Base-by-base conservation (phyloP, 2,888 invertebrate genomes). In the Crepidodera aurea region DNA sequence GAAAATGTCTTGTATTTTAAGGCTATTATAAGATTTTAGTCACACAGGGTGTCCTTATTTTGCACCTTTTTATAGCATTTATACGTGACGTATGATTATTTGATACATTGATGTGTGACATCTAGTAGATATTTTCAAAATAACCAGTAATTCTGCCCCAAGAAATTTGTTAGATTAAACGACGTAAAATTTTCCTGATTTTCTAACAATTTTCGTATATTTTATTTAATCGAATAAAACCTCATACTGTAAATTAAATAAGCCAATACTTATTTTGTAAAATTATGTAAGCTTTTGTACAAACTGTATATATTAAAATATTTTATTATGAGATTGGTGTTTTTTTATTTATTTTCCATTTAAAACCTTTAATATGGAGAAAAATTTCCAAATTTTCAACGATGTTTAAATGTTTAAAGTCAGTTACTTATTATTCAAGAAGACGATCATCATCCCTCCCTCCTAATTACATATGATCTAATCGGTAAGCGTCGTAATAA, bases 261-360 rank as follows among this genome's bases (percentile, higher is more conserved):
- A 72, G 75, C 69, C 69, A 66, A 69, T 69, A 66, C 64, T 66
- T 69, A 70, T 69, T 48, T 73, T 72, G 75, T 73, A 75, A 71
- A 69, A 69, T 71, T 74, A 72, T 74, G 70, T 77, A 73, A 76
- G 74, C 68, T 67, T 74, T 76, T 79, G 79, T 79, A 79, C 79
- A 79, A 77, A 78, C 69, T 79, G 78, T 79, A 78, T 75, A 78
- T 71, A 75, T 71, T 69, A 74, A 77, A 76, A 73, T 74, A 77
- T 76, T 74, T 75, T 75, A 75, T 75, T 75, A 73, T 64, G 67
- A 64, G 59, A 51, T 15, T 32, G 16, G 3, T 29, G 13, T 4
- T 25, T 60, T 66, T 66, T 67, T 62, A 58, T 68, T 67, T 65
- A 58, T 54, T 59, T 61, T 50, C 13, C 18, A 16, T 4, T 39